These are phyloP conservation scores for Synchiropus splendidus DNA, from an alignment of 2,113 vertebrate species.

Conservation along the genomic window DNA sequence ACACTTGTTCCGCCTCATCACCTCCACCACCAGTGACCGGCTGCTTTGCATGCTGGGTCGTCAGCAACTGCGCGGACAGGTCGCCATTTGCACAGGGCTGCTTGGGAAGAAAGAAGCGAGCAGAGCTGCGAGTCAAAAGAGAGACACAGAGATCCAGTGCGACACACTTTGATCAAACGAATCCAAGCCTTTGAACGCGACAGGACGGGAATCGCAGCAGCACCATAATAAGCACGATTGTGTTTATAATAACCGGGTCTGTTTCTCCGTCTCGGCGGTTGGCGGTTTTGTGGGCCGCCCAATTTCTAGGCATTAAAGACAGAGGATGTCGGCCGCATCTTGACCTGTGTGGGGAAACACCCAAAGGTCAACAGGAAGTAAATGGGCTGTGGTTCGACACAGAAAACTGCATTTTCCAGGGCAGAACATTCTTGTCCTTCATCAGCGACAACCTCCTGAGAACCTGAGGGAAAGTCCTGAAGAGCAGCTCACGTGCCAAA, in stretches of 20 bases:
- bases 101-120: constrained; percentile 8
- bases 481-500: too few relatives aligned
- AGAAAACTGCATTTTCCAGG: too few relatives aligned
- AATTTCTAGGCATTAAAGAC: constrained; percentile 22
- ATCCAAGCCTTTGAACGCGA: constrained; percentile 45
- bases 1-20: constrained; percentile 19
- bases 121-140: constrained; percentile 18
- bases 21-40: not conserved
- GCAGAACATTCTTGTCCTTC: too few relatives aligned
- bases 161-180: constrained; percentile 37
- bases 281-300: constrained; percentile 40
- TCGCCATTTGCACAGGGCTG: constrained; percentile 40
- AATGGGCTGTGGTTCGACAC: constrained; percentile 5
- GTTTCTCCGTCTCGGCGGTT: constrained; percentile 35
- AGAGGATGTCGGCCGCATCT: constrained; percentile 26
- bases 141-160: constrained; percentile 5
- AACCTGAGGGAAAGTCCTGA: too few relatives aligned
- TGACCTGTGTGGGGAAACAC: constrained; percentile 40
- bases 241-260: constrained; percentile 50
- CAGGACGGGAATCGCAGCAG: constrained; percentile 37
- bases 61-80: constrained; percentile 18
- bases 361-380: constrained; percentile 58
- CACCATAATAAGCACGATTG: constrained; percentile 51
- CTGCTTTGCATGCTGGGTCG: constrained; percentile 41
- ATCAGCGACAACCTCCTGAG: too few relatives aligned